phyloP scores from a whole-genome alignment of 2,113 vertebrate species.

The Dicerorhinus sumatrensis region DNA sequence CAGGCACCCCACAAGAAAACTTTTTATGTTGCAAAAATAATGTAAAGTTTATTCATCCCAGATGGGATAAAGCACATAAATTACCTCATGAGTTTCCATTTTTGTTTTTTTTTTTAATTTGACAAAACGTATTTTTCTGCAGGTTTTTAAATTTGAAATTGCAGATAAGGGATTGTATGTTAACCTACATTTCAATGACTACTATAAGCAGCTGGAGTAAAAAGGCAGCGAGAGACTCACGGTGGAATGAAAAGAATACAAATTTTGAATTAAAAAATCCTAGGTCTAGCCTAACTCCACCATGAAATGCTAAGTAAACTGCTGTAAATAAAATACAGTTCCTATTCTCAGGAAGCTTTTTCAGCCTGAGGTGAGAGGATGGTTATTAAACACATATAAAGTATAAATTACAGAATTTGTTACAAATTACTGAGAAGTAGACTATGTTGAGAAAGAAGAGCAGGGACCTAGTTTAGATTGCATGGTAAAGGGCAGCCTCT shows the following conservation, averaged over 20 bases:
- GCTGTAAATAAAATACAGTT: not conserved
- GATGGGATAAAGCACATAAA: not conserved
- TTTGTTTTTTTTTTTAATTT: not conserved
- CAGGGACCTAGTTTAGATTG: not conserved
- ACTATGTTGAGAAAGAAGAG: not conserved
- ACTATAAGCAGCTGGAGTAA: not conserved
- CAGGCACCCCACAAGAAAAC: not conserved
- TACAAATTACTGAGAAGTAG: not conserved
- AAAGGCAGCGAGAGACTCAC: not conserved
- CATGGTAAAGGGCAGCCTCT: not conserved
- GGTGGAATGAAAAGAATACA: not conserved
- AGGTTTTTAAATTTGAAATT: not conserved
- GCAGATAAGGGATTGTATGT: not conserved
- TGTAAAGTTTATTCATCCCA: not conserved
- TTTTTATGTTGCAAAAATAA: not conserved
- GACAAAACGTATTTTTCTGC: not conserved
- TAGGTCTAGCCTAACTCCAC: not conserved
- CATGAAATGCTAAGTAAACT: not conserved
- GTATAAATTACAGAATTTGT: not conserved
- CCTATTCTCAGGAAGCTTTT: not conserved
- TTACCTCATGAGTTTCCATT: not conserved
- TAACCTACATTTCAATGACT: not conserved
- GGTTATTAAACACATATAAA: not conserved
- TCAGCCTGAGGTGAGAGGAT: not conserved
- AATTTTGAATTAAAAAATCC: conserved; percentile 6